phyloP scores from a whole-genome alignment of 2,888 invertebrate genomes.

The Ochlodes sylvanus region DNA sequence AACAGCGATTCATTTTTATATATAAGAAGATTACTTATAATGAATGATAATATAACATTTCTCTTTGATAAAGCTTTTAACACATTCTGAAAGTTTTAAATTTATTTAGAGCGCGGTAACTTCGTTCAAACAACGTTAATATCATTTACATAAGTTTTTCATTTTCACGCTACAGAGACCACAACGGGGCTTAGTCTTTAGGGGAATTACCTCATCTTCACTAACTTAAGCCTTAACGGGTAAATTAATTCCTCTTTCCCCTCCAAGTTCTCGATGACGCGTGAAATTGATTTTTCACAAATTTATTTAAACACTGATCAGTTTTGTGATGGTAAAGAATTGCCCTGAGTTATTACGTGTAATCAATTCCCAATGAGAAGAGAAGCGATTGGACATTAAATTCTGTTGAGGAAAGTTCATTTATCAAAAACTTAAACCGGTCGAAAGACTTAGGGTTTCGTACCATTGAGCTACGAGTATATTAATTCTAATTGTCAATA shows the following conservation, averaged over 20 bases:
- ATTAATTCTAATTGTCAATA: no score
- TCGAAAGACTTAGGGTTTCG: no score
- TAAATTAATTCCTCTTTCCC: slow-evolving; percentile 37
- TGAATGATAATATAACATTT: no score
- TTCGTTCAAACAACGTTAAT: slow-evolving; percentile 10
- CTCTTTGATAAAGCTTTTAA: slow-evolving; percentile 13
- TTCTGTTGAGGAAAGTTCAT: no score
- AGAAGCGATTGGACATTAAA: not conserved
- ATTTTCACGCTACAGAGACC: slow-evolving; percentile 10
- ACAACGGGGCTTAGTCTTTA: slow-evolving; percentile 10
- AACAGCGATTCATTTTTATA: no score
- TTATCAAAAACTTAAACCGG: no score
- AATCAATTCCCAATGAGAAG: not conserved
- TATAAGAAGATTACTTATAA: no score
- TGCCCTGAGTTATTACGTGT: not conserved
- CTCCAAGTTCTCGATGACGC: slow-evolving; percentile 43
- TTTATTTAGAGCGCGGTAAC: slow-evolving; percentile 8
- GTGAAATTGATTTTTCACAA: slow-evolving; percentile 48
- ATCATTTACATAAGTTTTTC: slow-evolving; percentile 19
- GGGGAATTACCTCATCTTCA: slow-evolving; percentile 12
- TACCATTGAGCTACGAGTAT: no score
- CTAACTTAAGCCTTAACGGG: slow-evolving; percentile 16
- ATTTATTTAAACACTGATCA: slow-evolving; percentile 40
- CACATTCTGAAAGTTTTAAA: slow-evolving; percentile 8
- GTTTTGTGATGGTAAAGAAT: slow-evolving; percentile 17